These are phyloP conservation scores for Encarsia formosa DNA, from an alignment of 2,888 invertebrate genomes.

Conservation along the genomic window DNA sequence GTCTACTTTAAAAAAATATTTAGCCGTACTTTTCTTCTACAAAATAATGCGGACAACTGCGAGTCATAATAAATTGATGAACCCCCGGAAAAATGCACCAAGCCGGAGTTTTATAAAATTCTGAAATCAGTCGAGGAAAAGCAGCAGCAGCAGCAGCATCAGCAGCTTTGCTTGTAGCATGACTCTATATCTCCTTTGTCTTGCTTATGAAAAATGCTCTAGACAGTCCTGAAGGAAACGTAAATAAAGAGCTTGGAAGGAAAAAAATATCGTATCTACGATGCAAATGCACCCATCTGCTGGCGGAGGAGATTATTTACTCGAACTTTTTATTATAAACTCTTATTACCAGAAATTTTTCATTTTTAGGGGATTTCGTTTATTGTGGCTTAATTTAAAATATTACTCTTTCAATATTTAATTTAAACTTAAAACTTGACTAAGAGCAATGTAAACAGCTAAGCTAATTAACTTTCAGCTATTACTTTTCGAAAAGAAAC, in stretches of 20 bases:
- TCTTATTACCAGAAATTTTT: no score
- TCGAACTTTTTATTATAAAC: no score
- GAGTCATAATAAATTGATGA: constrained; percentile 12
- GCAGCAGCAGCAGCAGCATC: no score
- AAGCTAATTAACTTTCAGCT: no score
- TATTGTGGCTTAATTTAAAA: no score
- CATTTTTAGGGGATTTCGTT: no score
- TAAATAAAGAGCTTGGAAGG: constrained; percentile 18
- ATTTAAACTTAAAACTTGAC: no score
- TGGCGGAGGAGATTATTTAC: no score
- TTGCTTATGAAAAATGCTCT: constrained; percentile 22
- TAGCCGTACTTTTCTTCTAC: neutral
- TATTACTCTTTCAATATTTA: no score
- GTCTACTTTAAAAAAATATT: no score
- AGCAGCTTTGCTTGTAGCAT: neutral
- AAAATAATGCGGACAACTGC: constrained; percentile 12
- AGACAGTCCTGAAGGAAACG: constrained; percentile 19
- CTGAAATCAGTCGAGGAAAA: constrained; percentile 13
- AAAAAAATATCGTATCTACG: neutral
- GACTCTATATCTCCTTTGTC: neutral
- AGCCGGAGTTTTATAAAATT: constrained; percentile 13
- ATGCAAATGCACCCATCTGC: neutral
- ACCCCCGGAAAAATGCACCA: neutral
- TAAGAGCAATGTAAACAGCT: no score
- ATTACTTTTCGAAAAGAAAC: no score